phyloP scores from a whole-genome alignment of 2,797 vertebrate species.

The Anniella stebbinsi region DNA sequence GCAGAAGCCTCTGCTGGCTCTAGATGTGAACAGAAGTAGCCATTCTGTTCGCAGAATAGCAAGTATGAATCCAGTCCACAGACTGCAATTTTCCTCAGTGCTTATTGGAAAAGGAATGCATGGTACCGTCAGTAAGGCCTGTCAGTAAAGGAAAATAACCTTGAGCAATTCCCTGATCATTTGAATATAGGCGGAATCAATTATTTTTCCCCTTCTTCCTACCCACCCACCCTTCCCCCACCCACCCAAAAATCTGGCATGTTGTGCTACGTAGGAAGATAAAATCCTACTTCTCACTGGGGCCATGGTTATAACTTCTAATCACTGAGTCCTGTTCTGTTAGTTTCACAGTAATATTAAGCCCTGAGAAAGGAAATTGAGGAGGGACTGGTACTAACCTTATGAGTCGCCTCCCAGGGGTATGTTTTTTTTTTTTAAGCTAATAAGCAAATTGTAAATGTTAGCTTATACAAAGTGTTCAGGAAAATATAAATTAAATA shows the following conservation, averaged over 20 bases:
- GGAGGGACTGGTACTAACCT: conserved; percentile 8
- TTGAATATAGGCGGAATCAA: neutral
- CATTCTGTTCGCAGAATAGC: neutral
- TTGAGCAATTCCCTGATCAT: neutral
- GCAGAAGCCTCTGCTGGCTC: neutral
- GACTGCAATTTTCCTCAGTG: neutral
- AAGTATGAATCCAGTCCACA: neutral
- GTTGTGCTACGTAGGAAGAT: neutral
- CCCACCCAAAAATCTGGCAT: no score
- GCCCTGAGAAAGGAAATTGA: conserved; percentile 34
- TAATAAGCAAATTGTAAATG: conserved; percentile 63
- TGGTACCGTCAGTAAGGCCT: neutral
- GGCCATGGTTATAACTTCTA: neutral
- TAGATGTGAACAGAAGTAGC: neutral
- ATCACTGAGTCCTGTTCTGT: neutral
- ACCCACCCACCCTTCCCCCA: no score
- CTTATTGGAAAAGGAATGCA: neutral
- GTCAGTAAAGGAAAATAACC: neutral
- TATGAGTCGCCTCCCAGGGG: conserved; percentile 42
- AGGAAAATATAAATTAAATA: conserved; percentile 69
- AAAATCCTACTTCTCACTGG: neutral
- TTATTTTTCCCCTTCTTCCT: neutral
- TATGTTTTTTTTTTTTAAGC: conserved; percentile 66
- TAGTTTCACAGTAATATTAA: conserved; percentile 25
- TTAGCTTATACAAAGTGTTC: conserved; percentile 41